These are phyloP conservation scores for Lasioglossum zephyrum DNA, from an alignment of 2,888 invertebrate species.

Conservation along the genomic window DNA sequence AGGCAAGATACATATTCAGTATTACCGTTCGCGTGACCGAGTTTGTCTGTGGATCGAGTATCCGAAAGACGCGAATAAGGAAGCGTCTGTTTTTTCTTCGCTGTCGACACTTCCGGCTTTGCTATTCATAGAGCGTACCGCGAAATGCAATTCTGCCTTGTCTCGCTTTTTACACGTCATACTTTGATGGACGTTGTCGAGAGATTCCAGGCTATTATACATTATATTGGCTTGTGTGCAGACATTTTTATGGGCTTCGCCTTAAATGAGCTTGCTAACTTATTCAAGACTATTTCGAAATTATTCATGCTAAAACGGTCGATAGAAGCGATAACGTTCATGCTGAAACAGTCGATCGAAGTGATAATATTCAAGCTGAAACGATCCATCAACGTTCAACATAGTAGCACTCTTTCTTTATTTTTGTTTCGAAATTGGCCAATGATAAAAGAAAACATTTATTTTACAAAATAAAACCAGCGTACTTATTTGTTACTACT, in stretches of 20 bases:
- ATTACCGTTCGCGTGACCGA: neutral
- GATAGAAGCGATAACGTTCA: neutral
- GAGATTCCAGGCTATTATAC: constrained; percentile 55
- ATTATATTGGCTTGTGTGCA: constrained; percentile 39
- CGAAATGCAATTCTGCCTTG: constrained; percentile 68
- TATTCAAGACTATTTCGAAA: neutral
- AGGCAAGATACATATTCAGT: neutral
- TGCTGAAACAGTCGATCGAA: no score
- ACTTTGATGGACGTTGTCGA: constrained; percentile 61
- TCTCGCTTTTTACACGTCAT: constrained; percentile 57
- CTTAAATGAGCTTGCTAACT: constrained; percentile 4
- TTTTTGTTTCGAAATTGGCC: no score
- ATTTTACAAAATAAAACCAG: no score
- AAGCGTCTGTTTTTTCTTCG: constrained; percentile 18
- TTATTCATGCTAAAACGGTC: neutral
- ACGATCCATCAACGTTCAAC: no score
- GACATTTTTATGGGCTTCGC: constrained; percentile 23
- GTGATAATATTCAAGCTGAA: no score
- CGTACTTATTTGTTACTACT: no score
- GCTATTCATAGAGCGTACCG: constrained; percentile 37
- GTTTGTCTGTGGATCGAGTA: constrained; percentile 4
- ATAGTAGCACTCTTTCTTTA: no score
- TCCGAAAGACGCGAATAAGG: constrained; percentile 19
- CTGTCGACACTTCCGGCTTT: constrained; percentile 23
- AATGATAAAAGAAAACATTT: no score